A percentile compares a stretch with the other conserved stretches of the same genome.
phyloP scores from a whole-genome alignment of 2,888 invertebrate species.

The Rhaphigaster nebulosa region DNA sequence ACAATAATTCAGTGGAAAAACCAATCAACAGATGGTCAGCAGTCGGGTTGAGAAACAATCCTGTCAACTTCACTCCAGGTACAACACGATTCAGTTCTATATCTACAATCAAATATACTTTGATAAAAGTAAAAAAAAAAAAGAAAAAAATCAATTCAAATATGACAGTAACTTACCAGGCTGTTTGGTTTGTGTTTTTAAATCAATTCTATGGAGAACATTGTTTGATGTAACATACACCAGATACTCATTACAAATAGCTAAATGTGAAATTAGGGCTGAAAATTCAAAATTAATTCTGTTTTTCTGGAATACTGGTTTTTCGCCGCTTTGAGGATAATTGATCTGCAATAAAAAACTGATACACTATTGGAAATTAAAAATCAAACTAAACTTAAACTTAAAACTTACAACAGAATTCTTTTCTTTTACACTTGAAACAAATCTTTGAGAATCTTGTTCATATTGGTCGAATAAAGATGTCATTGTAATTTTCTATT shows the following conservation, averaged over 20 bases:
- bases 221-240: slow-evolving; percentile 88
- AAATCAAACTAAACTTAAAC: background rate
- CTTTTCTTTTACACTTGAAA: slow-evolving; percentile 55
- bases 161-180: slow-evolving; percentile 71
- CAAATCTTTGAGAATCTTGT: slow-evolving; percentile 75
- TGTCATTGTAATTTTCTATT: slow-evolving; percentile 74
- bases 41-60: slow-evolving; percentile 86
- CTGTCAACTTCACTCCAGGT: slow-evolving; percentile 75
- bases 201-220: slow-evolving; percentile 83
- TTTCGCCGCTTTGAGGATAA: slow-evolving; percentile 74
- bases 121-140: slow-evolving; percentile 21
- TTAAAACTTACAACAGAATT: slow-evolving; percentile 53
- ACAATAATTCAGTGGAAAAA: slow-evolving; percentile 83
- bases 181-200: slow-evolving; percentile 82
- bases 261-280: slow-evolving; percentile 83
- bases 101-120: slow-evolving; percentile 73
- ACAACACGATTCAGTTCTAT: slow-evolving; percentile 79
- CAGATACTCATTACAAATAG: slow-evolving; percentile 85
- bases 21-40: slow-evolving; percentile 88
- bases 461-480: slow-evolving; percentile 89
- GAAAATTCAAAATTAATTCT: slow-evolving; percentile 85
- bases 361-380: background rate
- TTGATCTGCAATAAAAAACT: background rate
- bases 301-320: slow-evolving; percentile 89
- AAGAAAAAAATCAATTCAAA: background rate